Base-by-base conservation (phyloP, 2,888 invertebrate species). In the Phyllotreta cruciferae region DNA sequence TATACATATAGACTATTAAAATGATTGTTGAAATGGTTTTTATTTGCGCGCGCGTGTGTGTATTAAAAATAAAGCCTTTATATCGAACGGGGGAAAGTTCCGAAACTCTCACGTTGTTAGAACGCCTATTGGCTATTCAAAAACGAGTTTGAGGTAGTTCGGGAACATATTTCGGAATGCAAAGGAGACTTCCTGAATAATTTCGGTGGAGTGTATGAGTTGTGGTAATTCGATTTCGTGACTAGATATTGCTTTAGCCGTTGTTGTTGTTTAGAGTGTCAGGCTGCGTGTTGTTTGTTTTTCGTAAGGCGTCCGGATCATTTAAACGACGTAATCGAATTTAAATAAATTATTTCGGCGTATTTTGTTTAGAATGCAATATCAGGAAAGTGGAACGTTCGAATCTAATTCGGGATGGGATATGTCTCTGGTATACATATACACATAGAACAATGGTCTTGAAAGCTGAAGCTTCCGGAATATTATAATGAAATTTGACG, bases 131-230 rank as follows among this genome's bases (percentile, higher is more conserved):
- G 52, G 35, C 52, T 41, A 62, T 63, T 53, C 63, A 53, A 62
- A 63, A 66, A 66, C 62, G 63, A 67, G 49, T 65, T 65, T 55
- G 44, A 14, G 55, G 52, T 52, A 24, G 35, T 39, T 24, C 47
- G 47, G 39, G 47, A 63, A 47, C 57, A 14, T 41, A 58, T 58
- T 58, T 54, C 10, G 53, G 35, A 54, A 63, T 57, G 53, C 45
- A 14, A 41, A 47, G 57, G 53, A 57, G 39, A 39, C 53, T 63
- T 53, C 53, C 47, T 57, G 54, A 54, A 58, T 63, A 63, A 63
- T 63, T n/a, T 63, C 49, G 11, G 24, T 52, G 5, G 8, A 37
- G n/a, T 49, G 39, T 57, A 57, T 49, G 38, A 50, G 41, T 58
- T 6, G 50, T 36, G 7, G 58, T 58, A 58, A 58, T 50, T 58